Conservation (phyloP, 2,797 vertebrate genomes). For the Clarias platycephalus region DNA sequence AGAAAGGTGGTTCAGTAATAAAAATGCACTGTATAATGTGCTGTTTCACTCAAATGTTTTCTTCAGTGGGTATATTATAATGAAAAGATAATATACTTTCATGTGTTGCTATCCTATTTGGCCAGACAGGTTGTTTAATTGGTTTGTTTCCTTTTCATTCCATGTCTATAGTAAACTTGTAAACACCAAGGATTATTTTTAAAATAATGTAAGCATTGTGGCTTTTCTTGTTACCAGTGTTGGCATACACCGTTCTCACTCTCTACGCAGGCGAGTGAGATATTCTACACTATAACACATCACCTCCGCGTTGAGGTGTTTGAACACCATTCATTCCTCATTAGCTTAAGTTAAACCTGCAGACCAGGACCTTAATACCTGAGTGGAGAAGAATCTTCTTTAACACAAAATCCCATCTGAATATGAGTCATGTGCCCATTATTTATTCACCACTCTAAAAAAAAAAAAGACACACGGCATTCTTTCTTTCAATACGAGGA, state of each 20-base stretch:
- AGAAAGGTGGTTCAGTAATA: neutral
- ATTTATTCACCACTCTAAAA: slow-evolving; percentile 9
- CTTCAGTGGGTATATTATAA: neutral
- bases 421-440: neutral
- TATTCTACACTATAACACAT: neutral
- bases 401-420: neutral
- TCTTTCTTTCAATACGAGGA: slow-evolving; percentile 10
- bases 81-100: neutral
- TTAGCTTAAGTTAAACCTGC: neutral
- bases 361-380: neutral
- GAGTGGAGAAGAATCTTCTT: slow-evolving; percentile 4
- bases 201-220: neutral
- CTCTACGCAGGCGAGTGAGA: neutral
- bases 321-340: neutral
- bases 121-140: neutral
- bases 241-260: neutral
- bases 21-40: neutral
- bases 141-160: neutral
- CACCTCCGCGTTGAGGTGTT: neutral
- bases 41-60: neutral
- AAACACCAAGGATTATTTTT: neutral
- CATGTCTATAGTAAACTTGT: neutral
- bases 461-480: neutral
- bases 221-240: neutral
- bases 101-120: neutral